Base-by-base conservation (phyloP, 2,888 invertebrate genomes). In the Biston betularia region DNA sequence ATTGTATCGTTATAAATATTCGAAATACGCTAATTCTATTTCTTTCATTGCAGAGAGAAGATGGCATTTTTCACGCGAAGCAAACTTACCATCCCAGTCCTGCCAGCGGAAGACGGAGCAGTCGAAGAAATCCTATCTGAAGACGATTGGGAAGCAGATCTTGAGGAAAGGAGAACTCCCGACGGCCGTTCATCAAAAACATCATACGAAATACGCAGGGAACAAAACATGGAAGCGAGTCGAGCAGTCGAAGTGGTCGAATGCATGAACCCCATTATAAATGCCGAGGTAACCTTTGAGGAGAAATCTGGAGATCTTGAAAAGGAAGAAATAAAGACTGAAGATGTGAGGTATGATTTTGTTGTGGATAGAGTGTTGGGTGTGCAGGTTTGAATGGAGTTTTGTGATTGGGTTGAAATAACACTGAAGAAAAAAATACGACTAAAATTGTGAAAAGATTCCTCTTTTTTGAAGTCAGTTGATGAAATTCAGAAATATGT, bases 21-120 rank as follows among this genome's bases (percentile, higher is more conserved):
- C 5, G 34, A 7, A 2, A 8, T 35, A 8, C 8, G n/a, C 12
- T 50, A 24, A 48, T 10, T 34, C 35, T 12, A 1, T 38, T 14
- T 24, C n/a, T 57, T 72, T 63, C 66, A 44, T 94, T 94, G 40
- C 94, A 98, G 98, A 94, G 98, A 98, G 92, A 98, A 98, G 92
- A 98, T 99, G 97, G 98, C 98, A 49, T 99, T 98, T 94, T 98
- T 99, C 89, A 98, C 98, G 0, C 96, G 97, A 78, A 95, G 96
- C 72, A 97, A 96, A 78, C 89, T 96, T 42, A 96, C 95, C 68
- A 96, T 97, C 80, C 97, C 97, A 64, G 95, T 96, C 71, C 88
- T 97, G 72, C 97, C 97, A 0, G 94, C 95, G 15, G 96, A 97
- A 56, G 96, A 96, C 70, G 86, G 81, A 9, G 84, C 85, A 72